A percentile compares a stretch with the other conserved stretches of the same genome.
Evolutionary conservation across 2,113 vertebrate species (phyloP).

Genomic region (Mesoclemmys tuberculata): DNA sequence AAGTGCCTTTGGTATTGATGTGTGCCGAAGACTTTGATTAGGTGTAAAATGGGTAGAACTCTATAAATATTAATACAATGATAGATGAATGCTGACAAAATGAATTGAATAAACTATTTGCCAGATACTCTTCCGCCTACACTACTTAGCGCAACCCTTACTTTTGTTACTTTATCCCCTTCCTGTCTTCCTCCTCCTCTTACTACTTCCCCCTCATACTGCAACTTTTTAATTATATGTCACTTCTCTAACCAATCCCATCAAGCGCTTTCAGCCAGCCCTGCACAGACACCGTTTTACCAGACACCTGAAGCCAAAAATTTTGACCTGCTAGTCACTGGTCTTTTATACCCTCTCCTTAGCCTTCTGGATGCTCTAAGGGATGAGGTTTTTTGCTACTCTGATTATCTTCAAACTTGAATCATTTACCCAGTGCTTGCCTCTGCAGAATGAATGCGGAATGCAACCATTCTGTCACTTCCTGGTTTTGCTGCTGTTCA

Average conservation of each 20-base stretch:
- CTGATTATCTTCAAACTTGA: not conserved
- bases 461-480: not conserved
- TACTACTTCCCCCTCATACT: not conserved
- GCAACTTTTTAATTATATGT: not conserved
- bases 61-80: not conserved
- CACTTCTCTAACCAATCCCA: not conserved
- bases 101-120: not conserved
- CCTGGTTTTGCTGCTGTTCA: not conserved
- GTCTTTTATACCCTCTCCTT: not conserved
- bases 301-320: not conserved
- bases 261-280: not conserved
- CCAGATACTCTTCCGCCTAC: not conserved
- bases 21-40: not conserved
- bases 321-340: not conserved
- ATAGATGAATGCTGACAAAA: not conserved
- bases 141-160: not conserved
- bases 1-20: not conserved
- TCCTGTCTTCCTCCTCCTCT: fast-evolving
- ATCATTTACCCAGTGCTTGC: fast-evolving
- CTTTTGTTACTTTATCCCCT: not conserved
- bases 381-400: not conserved
- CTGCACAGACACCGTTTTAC: fast-evolving
- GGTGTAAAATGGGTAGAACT: not conserved
- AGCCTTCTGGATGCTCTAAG: not conserved
- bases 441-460: not conserved